Conservation (phyloP, 2,888 invertebrate species). For the Podabrus alpinus region DNA sequence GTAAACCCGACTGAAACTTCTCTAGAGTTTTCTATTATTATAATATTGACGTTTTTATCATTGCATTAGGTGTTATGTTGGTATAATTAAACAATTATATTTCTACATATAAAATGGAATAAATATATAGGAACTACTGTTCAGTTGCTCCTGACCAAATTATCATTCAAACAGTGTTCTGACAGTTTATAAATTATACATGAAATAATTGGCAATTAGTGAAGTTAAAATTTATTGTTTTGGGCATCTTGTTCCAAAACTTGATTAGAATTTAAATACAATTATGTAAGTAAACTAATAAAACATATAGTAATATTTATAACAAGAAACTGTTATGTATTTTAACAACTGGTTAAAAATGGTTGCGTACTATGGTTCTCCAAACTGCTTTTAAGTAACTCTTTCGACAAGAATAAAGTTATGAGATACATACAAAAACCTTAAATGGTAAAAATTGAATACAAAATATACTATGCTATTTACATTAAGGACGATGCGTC, state of each 20-base stretch:
- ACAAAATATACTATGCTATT: neutral
- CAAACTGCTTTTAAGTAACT: neutral
- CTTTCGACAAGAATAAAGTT: neutral
- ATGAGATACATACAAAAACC: neutral
- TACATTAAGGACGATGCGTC: slow-evolving; percentile 8
- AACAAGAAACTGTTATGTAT: neutral
- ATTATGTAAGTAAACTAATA: neutral
- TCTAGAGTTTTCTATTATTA: neutral
- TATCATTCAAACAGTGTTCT: neutral
- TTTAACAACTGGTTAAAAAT: neutral
- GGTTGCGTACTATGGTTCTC: neutral
- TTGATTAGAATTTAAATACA: neutral
- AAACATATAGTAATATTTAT: neutral
- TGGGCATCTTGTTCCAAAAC: neutral
- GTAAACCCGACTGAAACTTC: neutral
- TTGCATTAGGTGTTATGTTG: no score
- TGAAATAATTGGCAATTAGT: slow-evolving; percentile 1
- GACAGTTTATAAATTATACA: neutral
- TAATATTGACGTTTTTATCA: neutral
- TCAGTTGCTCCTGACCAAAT: neutral
- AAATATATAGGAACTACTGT: neutral
- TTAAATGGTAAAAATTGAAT: neutral
- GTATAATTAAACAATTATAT: neutral
- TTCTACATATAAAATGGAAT: no score
- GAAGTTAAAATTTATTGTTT: slow-evolving; percentile 1